Evolutionary conservation across 2,888 invertebrate species (phyloP).

Genomic region (Mythimna albipuncta): DNA sequence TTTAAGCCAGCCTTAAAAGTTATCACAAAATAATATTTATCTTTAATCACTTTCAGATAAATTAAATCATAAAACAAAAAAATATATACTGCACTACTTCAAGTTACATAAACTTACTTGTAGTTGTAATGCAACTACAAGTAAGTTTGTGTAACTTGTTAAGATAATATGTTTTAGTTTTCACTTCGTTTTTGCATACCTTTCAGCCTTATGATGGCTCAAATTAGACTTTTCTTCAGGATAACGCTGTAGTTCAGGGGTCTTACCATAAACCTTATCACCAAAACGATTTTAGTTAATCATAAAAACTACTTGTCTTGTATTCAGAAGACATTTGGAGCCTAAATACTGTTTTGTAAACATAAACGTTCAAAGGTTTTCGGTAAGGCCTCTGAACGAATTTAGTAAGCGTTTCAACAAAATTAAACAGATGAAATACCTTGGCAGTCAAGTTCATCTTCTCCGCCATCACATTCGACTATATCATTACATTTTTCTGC

Average conservation of each 20-base stretch:
- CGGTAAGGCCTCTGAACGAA: constrained; percentile 6
- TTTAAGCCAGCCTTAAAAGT: constrained; percentile 37
- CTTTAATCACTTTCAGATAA: neutral
- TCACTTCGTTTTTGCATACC: neutral
- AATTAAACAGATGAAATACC: constrained; percentile 37
- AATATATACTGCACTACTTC: neutral
- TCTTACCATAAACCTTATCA: constrained; percentile 12
- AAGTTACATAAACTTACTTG: neutral
- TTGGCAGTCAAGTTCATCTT: constrained; percentile 92
- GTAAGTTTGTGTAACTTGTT: too few relatives aligned
- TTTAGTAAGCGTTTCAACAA: neutral
- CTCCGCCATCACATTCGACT: constrained; percentile 89
- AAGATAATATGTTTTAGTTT: neutral
- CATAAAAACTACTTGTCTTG: neutral
- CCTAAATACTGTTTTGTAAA: neutral
- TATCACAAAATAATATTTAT: neutral
- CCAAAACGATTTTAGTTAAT: neutral
- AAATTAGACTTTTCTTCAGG: neutral
- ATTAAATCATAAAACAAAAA: neutral
- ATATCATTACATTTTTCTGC: constrained; percentile 84
- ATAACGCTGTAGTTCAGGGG: constrained; percentile 9
- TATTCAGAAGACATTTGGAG: neutral
- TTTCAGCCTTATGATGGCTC: neutral
- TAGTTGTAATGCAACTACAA: too few relatives aligned
- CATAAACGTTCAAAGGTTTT: neutral